These are phyloP conservation scores for Lineus longissimus DNA, from an alignment of 1,140 invertebrate species.

Conservation along the genomic window DNA sequence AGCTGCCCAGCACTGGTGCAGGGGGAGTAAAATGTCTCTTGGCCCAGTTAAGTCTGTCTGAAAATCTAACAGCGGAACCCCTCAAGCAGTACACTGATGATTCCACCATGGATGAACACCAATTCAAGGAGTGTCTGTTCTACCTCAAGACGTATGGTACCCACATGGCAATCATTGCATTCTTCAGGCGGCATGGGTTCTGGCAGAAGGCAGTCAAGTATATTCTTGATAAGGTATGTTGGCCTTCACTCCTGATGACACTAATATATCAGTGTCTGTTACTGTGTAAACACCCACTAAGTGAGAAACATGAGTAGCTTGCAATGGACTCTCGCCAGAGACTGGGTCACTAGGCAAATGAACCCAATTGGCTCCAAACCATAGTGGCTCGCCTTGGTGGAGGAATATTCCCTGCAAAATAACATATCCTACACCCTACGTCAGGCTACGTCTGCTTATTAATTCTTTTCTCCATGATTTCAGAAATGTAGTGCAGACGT, in stretches of 20 bases:
- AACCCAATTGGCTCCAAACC: too few relatives aligned
- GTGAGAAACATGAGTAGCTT: too few relatives aligned
- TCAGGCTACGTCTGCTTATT: neutral
- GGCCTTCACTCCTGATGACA: neutral
- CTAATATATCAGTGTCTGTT: neutral
- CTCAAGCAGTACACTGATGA: constrained; percentile 24
- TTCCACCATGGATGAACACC: constrained; percentile 34
- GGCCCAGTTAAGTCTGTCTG: neutral
- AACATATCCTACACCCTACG: too few relatives aligned
- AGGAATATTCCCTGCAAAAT: too few relatives aligned
- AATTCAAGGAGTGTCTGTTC: constrained; percentile 47
- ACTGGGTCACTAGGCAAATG: too few relatives aligned
- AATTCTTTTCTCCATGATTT: constrained; percentile 9
- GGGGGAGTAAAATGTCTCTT: constrained; percentile 23
- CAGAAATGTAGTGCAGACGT: constrained; percentile 48
- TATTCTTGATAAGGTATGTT: constrained; percentile 45
- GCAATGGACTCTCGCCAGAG: too few relatives aligned
- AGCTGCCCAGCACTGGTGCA: constrained; percentile 30
- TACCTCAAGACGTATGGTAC: constrained; percentile 52
- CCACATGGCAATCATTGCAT: constrained; percentile 42
- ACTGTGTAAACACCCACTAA: too few relatives aligned
- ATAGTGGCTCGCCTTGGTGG: too few relatives aligned
- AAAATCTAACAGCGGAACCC: neutral
- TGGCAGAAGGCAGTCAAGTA: constrained; percentile 51
- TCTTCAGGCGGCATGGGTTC: constrained; percentile 47